phyloP scores from a whole-genome alignment of 2,113 vertebrate genomes.

The Menura novaehollandiae region DNA sequence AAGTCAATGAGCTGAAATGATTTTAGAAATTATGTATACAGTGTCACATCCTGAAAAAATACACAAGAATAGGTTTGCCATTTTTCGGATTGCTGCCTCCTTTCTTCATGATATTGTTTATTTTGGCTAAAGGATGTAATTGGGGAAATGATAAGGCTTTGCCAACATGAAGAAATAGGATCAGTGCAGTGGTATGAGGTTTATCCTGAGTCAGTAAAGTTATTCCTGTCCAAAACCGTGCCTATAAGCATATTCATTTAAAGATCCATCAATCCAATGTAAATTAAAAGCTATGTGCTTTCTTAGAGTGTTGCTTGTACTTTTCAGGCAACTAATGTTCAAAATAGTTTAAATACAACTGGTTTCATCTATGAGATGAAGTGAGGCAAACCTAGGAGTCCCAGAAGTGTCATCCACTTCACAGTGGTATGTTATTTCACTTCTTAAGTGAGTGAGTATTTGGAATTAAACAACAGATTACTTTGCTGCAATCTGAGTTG shows the following conservation, averaged over 20 bases:
- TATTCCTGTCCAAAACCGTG: neutral
- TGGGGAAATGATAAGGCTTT: neutral
- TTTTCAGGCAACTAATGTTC: neutral
- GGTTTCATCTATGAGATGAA: neutral
- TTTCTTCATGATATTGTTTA: constrained; percentile 30
- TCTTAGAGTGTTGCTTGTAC: neutral
- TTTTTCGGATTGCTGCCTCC: neutral
- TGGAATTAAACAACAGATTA: neutral
- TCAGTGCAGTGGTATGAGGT: neutral
- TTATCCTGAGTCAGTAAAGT: neutral
- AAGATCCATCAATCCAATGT: neutral
- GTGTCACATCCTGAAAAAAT: constrained; percentile 12
- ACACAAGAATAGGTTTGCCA: neutral
- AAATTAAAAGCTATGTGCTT: neutral
- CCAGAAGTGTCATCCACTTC: neutral
- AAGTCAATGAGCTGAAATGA: neutral
- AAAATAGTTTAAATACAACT: neutral
- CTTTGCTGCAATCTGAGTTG: neutral
- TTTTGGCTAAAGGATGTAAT: constrained; percentile 2
- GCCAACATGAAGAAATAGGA: constrained; percentile 24
- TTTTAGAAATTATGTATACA: neutral
- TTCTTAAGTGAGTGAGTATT: neutral
- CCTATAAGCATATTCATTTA: neutral
- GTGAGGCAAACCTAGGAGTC: neutral
- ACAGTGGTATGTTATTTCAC: neutral